A percentile compares a stretch with the other conserved stretches of the same genome.
Evolutionary conservation across 1,140 invertebrate species (phyloP).

Genomic region (Nasonia giraulti): DNA sequence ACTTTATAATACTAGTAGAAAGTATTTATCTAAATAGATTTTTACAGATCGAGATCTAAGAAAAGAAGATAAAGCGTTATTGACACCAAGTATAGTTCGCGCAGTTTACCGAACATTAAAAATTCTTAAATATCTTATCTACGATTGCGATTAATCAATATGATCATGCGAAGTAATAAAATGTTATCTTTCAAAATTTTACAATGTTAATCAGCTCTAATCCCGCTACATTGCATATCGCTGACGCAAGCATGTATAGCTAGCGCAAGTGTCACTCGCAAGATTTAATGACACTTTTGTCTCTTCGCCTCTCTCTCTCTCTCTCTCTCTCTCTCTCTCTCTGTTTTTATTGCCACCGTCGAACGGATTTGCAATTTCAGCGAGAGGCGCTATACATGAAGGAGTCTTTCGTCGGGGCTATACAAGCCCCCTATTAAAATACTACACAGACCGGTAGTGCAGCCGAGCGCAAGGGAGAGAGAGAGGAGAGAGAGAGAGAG

Average conservation of each 20-base stretch:
- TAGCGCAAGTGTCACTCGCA: background rate
- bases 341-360: no score
- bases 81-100: no score
- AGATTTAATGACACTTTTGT: constrained; percentile 6
- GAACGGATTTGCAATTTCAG: no score
- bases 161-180: background rate
- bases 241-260: background rate
- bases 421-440: no score
- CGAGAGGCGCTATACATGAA: no score
- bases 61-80: background rate
- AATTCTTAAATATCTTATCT: no score
- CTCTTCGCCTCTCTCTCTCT: background rate
- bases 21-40: no score
- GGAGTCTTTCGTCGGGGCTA: no score
- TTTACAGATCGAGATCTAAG: no score
- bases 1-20: no score
- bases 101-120: no score
- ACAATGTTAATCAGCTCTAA: background rate
- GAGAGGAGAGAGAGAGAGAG: background rate
- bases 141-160: no score
- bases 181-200: background rate
- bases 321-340: background rate
- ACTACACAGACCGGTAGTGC: background rate
- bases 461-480: background rate
- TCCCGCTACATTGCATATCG: background rate